These are phyloP conservation scores for Edolisoma coerulescens DNA, from an alignment of 2,113 vertebrate species.

Conservation along the genomic window DNA sequence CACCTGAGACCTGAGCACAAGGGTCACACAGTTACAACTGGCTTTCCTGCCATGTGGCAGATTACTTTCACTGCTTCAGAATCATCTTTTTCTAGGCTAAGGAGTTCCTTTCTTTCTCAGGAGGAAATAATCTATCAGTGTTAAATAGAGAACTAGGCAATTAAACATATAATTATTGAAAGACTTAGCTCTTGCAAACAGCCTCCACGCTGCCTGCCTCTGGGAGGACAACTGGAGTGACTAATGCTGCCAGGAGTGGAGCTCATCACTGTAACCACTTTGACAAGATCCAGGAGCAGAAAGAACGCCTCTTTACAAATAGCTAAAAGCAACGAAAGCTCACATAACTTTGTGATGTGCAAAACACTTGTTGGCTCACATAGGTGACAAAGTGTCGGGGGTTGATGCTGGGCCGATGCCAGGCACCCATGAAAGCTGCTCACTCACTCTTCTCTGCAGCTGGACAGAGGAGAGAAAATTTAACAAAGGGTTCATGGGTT, in stretches of 20 bases:
- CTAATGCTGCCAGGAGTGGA: neutral
- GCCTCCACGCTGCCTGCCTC: neutral
- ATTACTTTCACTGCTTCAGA: neutral
- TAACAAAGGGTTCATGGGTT: fast-evolving
- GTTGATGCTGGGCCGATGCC: fast-evolving
- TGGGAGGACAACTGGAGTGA: neutral
- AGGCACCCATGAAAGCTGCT: neutral
- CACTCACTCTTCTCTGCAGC: neutral
- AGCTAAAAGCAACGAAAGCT: neutral
- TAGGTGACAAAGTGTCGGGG: too few species aligned
- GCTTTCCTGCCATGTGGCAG: neutral
- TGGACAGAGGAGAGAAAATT: neutral
- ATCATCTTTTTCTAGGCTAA: neutral
- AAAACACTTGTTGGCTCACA: neutral
- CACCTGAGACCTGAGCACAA: neutral
- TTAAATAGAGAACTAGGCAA: neutral
- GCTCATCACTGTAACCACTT: neutral
- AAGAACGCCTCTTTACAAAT: neutral
- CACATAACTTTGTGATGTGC: neutral
- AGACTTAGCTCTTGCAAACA: neutral
- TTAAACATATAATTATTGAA: neutral
- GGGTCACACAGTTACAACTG: fast-evolving
- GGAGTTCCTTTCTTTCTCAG: neutral
- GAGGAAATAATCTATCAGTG: neutral
- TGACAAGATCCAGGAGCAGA: neutral